phyloP scores from a whole-genome alignment of 2,888 invertebrate genomes.

The Temnothorax rugatulus region DNA sequence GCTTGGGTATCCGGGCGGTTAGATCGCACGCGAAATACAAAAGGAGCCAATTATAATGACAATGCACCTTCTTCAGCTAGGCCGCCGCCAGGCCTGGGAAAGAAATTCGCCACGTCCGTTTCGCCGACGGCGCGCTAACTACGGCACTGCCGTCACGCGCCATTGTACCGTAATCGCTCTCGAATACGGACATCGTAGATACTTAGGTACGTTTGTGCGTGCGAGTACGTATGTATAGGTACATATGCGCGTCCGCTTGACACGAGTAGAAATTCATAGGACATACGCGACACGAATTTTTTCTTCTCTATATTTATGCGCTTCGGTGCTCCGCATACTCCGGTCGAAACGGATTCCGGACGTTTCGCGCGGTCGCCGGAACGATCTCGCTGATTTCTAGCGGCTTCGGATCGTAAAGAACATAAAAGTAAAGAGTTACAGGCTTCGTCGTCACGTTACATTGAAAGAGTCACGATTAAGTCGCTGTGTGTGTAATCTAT shows the following conservation, averaged over 20 bases:
- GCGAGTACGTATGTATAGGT: not conserved
- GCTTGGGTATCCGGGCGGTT: conserved; percentile 76
- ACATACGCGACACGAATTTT: conserved; percentile 32
- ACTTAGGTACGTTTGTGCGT: conserved; percentile 6
- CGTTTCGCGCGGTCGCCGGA: conserved; percentile 13
- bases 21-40: conserved; percentile 84
- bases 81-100: conserved; percentile 80
- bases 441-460: not conserved
- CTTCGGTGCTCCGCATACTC: conserved; percentile 16
- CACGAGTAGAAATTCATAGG: conserved; percentile 45
- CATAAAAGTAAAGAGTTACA: not conserved
- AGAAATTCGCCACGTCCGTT: conserved; percentile 83
- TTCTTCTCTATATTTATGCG: conserved; percentile 50
- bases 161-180: conserved; percentile 76
- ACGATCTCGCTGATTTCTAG: conserved; percentile 23
- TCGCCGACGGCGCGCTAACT: conserved; percentile 71
- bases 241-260: conserved; percentile 13
- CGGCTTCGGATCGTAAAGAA: not conserved
- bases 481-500: not conserved
- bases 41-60: conserved; percentile 86
- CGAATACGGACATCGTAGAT: conserved; percentile 60
- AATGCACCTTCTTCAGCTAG: conserved; percentile 80
- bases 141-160: conserved; percentile 78
- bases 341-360: conserved; percentile 37
- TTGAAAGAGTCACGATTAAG: not conserved